Evolutionary conservation across 2,113 vertebrate species (phyloP), one percentile per base, ranked within the genome.

Genomic region (Paramormyrops kingsleyae): DNA sequence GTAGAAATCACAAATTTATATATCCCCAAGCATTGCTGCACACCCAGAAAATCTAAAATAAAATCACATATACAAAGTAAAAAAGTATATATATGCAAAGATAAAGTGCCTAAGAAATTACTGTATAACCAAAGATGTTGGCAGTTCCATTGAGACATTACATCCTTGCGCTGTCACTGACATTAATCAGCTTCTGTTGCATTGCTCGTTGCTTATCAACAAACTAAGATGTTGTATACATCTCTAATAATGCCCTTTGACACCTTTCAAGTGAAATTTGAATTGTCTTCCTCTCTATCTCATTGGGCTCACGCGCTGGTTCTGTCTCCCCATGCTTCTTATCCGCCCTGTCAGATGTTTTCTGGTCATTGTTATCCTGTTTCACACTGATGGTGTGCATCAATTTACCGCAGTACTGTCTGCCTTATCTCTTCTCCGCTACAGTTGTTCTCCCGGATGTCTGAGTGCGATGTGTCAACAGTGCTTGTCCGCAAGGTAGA

Each of bases 361-460:
- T 80, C 74, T 80, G 74, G 74, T 80, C 74, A 80, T 42, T 80
- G 74, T 80, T 80, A 80, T 80, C 74, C 74, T 80, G 31, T 80
- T 80, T 80, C 74, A 80, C 4, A 5, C 74, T 80, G 74, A 80
- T 17, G 74, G 17, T 80, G 13, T 19, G 74, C 70, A 39, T 77
- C 70, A 77, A 77, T 77, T 77, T 77, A 77, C 70, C 31, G 15
- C 35, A 39, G 35, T 17, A 42, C 74, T 6, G 74, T 80, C 74
- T 42, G 31, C 17, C 35, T 80, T 42, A 42, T 80, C 74, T 80
- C 74, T 5, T 17, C 74, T 80, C 35, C 5, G 2, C 35, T 80
- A 42, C 15, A 80, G 74, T 80, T 80, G 74, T 80, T 39, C 74
- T 70, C 62, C 62, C n/a, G 35, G 74, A 80, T 80, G 74, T 80